Percentiles rank a stretch among this genome's conserved stretches.
Conservation (phyloP, 2,797 vertebrate species). For the Tapera naevia region DNA sequence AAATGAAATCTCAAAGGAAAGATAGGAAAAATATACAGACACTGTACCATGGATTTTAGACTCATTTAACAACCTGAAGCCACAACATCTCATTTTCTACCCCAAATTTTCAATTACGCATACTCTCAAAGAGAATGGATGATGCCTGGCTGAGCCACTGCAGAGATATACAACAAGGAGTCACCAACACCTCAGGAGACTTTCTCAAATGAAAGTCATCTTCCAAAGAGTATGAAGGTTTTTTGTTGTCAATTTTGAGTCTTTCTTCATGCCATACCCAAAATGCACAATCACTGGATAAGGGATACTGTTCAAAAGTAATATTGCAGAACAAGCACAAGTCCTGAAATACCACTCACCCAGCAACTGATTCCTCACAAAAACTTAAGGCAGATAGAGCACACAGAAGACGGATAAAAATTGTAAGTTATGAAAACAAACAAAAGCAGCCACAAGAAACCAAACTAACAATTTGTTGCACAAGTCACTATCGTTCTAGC, state of each 20-base stretch:
- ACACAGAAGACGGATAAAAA: not conserved
- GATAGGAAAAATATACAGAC: not conserved
- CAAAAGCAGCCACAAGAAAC: not conserved
- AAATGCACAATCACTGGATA: not conserved
- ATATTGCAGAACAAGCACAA: not conserved
- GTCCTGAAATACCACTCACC: not conserved
- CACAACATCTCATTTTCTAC: not conserved
- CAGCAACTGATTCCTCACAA: not conserved
- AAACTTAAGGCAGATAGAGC: not conserved
- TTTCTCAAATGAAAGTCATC: not conserved
- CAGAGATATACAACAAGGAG: not conserved
- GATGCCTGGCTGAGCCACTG: not conserved
- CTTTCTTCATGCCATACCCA: not conserved
- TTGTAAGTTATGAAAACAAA: not conserved
- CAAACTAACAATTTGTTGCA: not conserved
- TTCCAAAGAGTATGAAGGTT: not conserved
- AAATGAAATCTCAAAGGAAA: not conserved
- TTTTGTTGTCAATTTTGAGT: not conserved
- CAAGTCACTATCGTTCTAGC: not conserved
- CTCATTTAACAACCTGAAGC: not conserved
- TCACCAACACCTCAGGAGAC: not conserved
- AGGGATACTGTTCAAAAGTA: not conserved
- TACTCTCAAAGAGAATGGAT: not conserved
- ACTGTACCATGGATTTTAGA: not conserved
- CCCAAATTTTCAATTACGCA: not conserved